Conservation (phyloP, 2,797 vertebrate genomes). For the Heteromormyrus szaboi region DNA sequence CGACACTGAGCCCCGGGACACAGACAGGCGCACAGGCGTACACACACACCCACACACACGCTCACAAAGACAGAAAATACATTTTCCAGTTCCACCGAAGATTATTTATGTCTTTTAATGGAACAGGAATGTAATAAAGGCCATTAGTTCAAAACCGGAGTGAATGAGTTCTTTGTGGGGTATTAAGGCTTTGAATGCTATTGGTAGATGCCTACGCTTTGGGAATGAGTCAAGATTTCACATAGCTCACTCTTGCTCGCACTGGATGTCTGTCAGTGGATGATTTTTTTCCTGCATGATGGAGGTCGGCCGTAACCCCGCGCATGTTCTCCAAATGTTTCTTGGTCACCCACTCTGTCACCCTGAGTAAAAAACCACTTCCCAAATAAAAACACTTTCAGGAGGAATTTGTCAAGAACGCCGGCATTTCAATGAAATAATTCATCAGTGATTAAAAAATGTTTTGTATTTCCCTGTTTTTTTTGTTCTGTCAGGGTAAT, state of each 20-base stretch:
- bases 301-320: neutral
- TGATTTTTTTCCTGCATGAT: neutral
- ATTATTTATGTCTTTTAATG: constrained; percentile 7
- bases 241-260: constrained; percentile 18
- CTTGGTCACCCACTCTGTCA: constrained; percentile 11
- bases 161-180: constrained; percentile 22
- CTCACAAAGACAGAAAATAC: constrained; percentile 32
- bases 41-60: constrained; percentile 34
- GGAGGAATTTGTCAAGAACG: neutral
- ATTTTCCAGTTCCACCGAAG: neutral
- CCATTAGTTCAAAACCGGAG: constrained; percentile 7
- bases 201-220: constrained; percentile 17
- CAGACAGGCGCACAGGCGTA: neutral
- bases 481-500: constrained; percentile 7
- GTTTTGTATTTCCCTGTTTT: constrained; percentile 14
- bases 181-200: constrained; percentile 10
- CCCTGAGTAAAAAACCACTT: neutral
- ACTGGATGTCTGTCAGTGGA: constrained; percentile 12
- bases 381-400: neutral
- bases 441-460: neutral
- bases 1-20: neutral
- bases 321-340: constrained; percentile 4
- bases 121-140: neutral
- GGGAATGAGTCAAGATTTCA: constrained; percentile 16
- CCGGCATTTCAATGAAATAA: neutral